phyloP scores from a whole-genome alignment of 2,113 vertebrate genomes.

The Sciurus niger region DNA sequence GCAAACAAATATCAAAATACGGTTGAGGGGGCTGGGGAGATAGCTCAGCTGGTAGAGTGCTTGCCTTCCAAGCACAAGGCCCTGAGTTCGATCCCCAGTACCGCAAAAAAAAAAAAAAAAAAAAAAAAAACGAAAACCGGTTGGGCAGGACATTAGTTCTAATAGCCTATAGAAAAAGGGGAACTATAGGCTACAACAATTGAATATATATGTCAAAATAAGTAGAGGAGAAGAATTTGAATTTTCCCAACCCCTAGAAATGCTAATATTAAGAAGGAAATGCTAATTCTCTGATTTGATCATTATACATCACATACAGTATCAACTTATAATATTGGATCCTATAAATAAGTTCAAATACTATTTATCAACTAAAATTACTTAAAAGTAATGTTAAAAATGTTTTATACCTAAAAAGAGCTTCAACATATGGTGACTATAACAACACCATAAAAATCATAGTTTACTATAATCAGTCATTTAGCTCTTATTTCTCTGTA shows the following conservation, averaged over 20 bases:
- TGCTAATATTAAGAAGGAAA: not conserved
- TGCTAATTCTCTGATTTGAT: not conserved
- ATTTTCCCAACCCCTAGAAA: not conserved
- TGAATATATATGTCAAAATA: not conserved
- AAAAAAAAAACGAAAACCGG: no score
- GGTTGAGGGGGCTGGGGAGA: no score
- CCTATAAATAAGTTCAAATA: not conserved
- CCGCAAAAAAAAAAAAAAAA: no score
- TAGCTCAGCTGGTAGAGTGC: no score
- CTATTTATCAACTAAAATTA: not conserved
- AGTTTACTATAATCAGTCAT: not conserved
- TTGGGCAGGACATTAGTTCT: not conserved
- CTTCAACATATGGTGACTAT: not conserved
- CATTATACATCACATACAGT: not conserved
- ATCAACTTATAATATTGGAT: not conserved
- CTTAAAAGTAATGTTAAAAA: not conserved
- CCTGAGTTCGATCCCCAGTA: no score
- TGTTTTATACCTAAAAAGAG: not conserved
- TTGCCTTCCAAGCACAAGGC: no score
- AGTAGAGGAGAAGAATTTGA: not conserved
- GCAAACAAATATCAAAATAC: not conserved
- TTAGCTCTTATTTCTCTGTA: slow-evolving; percentile 20
- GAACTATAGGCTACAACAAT: not conserved
- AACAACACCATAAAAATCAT: not conserved
- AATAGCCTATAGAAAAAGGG: not conserved